Conservation (phyloP, 2,113 vertebrate species). For the Grammomys dolichurus region DNA sequence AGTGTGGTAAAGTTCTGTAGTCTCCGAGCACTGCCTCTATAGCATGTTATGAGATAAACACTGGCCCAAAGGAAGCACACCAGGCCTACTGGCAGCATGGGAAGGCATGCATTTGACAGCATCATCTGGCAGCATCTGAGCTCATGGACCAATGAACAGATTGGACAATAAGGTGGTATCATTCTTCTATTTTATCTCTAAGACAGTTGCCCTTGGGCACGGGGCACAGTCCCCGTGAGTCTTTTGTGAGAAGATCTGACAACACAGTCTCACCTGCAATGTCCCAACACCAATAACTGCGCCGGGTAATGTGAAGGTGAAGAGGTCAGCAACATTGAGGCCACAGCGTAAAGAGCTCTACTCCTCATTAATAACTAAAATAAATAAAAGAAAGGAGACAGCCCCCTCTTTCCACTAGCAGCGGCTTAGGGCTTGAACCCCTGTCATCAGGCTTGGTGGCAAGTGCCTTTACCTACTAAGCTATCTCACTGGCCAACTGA, state of each 20-base stretch:
- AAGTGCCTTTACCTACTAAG: not conserved
- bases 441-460: not conserved
- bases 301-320: not conserved
- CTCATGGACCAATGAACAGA: not conserved
- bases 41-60: not conserved
- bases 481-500: not conserved
- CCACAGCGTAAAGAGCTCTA: not conserved
- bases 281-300: not conserved
- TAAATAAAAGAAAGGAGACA: not conserved
- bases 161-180: not conserved
- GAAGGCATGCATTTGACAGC: not conserved
- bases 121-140: not conserved
- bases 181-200: not conserved
- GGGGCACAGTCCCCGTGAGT: too few relatives aligned
- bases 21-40: not conserved
- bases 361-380: conserved; percentile 7
- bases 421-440: not conserved
- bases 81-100: not conserved
- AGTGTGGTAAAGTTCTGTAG: not conserved
- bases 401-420: not conserved
- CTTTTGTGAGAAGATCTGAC: not conserved
- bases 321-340: not conserved
- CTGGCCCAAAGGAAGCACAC: not conserved
- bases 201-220: not conserved
- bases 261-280: not conserved